Evolutionary conservation across 2,888 invertebrate species (phyloP).

Genomic region (Himalopsyche tibetana): DNA sequence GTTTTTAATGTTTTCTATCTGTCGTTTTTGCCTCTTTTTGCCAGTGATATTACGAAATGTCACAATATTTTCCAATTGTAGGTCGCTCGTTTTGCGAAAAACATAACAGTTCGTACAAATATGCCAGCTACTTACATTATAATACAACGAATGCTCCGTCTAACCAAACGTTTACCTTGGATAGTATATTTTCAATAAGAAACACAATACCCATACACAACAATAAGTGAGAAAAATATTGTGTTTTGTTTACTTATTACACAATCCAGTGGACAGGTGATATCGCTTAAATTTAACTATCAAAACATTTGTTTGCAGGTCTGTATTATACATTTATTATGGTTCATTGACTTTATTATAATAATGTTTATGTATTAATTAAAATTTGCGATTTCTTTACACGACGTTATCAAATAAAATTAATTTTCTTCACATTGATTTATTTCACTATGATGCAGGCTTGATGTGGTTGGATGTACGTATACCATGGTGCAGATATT

Average conservation of each 20-base stretch:
- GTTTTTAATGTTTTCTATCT: background rate
- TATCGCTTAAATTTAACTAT: background rate
- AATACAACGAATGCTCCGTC: background rate
- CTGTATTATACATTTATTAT: too few species aligned
- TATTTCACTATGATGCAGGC: too few species aligned
- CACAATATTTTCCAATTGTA: constrained; percentile 1
- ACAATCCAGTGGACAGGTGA: background rate
- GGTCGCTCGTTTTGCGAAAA: background rate
- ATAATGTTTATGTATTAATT: too few species aligned
- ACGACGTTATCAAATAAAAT: too few species aligned
- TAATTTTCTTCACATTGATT: too few species aligned
- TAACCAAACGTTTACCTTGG: constrained; percentile 30
- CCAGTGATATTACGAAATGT: background rate
- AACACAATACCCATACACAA: background rate
- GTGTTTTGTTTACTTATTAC: background rate
- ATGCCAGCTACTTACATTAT: background rate
- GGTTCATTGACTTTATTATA: too few species aligned
- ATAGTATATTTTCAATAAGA: background rate
- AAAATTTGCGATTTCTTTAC: too few species aligned
- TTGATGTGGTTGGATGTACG: too few species aligned
- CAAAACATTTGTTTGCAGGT: too few species aligned
- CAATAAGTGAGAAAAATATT: constrained; percentile 1
- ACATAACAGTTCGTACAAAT: background rate
- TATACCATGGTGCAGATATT: too few species aligned
- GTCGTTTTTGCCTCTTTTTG: background rate